phyloP scores from a whole-genome alignment of 2,888 invertebrate genomes.

The Chymomyza procnemis region DNA sequence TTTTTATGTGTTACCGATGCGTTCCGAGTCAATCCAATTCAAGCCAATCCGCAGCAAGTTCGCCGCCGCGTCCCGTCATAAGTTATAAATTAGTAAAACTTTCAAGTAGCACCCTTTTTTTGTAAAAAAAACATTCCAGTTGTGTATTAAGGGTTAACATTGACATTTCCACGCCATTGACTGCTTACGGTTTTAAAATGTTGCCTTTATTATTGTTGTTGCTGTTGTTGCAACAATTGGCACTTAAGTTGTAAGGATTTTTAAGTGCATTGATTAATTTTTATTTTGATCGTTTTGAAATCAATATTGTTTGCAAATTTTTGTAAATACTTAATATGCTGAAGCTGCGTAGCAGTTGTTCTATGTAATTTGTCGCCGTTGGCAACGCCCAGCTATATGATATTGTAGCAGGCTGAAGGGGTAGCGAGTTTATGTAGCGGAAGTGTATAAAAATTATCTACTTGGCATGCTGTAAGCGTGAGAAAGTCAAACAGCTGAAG shows the following conservation, averaged over 20 bases:
- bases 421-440: conserved; percentile 58
- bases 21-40: not conserved
- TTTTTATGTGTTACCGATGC: conserved; percentile 63
- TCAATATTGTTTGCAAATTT: conserved; percentile 73
- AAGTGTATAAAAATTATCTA: conserved; percentile 48
- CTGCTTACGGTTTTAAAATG: conserved; percentile 46
- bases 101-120: conserved; percentile 47
- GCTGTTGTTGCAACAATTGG: conserved; percentile 38
- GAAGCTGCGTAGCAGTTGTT: conserved; percentile 48
- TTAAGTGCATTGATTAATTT: conserved; percentile 74
- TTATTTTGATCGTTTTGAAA: conserved; percentile 69
- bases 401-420: conserved; percentile 41
- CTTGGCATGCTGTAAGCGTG: conserved; percentile 37
- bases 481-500: conserved; percentile 30
- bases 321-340: conserved; percentile 47
- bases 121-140: not conserved
- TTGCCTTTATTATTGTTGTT: conserved; percentile 28
- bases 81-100: conserved; percentile 74
- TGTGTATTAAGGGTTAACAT: conserved; percentile 34
- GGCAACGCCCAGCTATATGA: conserved; percentile 47
- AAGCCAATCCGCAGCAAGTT: not conserved
- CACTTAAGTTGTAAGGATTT: conserved; percentile 48
- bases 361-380: conserved; percentile 62
- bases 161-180: conserved; percentile 69
- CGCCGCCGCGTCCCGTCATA: conserved; percentile 56